These are phyloP conservation scores for Loripinus fragilis DNA, from an alignment of 2,888 invertebrate species.

Conservation along the genomic window DNA sequence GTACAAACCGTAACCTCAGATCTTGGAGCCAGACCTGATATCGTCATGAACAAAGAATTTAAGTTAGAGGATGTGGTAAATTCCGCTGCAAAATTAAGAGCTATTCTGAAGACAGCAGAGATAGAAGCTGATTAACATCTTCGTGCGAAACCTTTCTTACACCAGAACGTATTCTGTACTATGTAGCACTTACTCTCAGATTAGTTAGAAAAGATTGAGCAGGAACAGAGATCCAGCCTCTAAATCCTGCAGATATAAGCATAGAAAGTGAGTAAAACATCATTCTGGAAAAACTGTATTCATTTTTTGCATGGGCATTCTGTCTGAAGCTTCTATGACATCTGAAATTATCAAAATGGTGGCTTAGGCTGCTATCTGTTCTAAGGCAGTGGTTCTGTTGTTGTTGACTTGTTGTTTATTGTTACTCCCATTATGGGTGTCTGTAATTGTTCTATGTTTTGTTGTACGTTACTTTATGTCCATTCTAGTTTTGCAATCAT, in stretches of 20 bases:
- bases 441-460: no score
- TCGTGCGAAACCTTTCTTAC: not conserved
- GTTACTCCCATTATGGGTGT: no score
- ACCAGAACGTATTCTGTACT: not conserved
- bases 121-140: slow-evolving; percentile 1
- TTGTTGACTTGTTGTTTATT: no score
- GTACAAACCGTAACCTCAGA: not conserved
- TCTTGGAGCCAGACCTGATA: no score
- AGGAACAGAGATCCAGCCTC: slow-evolving; percentile 27
- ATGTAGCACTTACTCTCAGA: slow-evolving; percentile 17
- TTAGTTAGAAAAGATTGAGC: slow-evolving; percentile 1
- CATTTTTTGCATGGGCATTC: slow-evolving; percentile 24
- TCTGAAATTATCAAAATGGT: not conserved
- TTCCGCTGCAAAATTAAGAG: slow-evolving; percentile 7
- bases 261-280: slow-evolving; percentile 12
- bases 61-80: slow-evolving; percentile 10
- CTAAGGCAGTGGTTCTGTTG: no score
- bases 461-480: no score
- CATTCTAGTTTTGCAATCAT: no score
- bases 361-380: no score
- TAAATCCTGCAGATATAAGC: slow-evolving; percentile 28
- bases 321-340: not conserved
- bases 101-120: not conserved
- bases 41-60: not conserved
- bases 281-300: slow-evolving; percentile 16